Percentiles rank a stretch among this genome's conserved stretches.
Evolutionary conservation across 2,888 invertebrate genomes (phyloP).

Genomic region (Kuschelorhynchus macadamiae): DNA sequence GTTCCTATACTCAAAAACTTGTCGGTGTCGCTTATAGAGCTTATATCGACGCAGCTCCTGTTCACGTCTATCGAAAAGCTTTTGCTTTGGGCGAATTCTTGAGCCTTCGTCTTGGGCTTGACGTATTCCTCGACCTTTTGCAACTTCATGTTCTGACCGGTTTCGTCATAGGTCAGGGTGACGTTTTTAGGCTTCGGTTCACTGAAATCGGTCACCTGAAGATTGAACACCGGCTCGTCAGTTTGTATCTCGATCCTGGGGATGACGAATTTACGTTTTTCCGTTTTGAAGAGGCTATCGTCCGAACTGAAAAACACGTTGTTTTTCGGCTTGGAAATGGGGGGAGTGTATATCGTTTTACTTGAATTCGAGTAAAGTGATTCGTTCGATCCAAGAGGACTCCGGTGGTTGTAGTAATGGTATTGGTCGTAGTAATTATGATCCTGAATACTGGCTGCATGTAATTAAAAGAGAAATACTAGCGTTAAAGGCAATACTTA

Average conservation of each 20-base stretch:
- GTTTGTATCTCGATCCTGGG: slow-evolving; percentile 66
- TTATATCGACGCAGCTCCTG: slow-evolving; percentile 59
- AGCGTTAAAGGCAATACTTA: slow-evolving; percentile 29
- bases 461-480: slow-evolving; percentile 55
- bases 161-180: slow-evolving; percentile 67
- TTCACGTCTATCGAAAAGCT: slow-evolving; percentile 65
- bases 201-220: slow-evolving; percentile 68
- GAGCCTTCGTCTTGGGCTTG: slow-evolving; percentile 55
- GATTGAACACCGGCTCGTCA: slow-evolving; percentile 64
- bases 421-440: slow-evolving; percentile 59
- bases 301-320: slow-evolving; percentile 67
- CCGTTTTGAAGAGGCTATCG: slow-evolving; percentile 66
- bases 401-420: slow-evolving; percentile 49
- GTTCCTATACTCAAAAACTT: slow-evolving; percentile 62
- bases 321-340: slow-evolving; percentile 63
- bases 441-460: slow-evolving; percentile 66
- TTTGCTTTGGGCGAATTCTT: slow-evolving; percentile 62
- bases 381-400: slow-evolving; percentile 62
- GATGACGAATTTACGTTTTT: slow-evolving; percentile 63
- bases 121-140: slow-evolving; percentile 56
- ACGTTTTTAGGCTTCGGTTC: slow-evolving; percentile 67
- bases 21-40: slow-evolving; percentile 59
- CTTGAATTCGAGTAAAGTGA: slow-evolving; percentile 62
- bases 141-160: slow-evolving; percentile 61
- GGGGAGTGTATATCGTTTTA: slow-evolving; percentile 64